Base-by-base conservation (phyloP, 1,140 invertebrate genomes). In the Leptinotarsa texana region DNA sequence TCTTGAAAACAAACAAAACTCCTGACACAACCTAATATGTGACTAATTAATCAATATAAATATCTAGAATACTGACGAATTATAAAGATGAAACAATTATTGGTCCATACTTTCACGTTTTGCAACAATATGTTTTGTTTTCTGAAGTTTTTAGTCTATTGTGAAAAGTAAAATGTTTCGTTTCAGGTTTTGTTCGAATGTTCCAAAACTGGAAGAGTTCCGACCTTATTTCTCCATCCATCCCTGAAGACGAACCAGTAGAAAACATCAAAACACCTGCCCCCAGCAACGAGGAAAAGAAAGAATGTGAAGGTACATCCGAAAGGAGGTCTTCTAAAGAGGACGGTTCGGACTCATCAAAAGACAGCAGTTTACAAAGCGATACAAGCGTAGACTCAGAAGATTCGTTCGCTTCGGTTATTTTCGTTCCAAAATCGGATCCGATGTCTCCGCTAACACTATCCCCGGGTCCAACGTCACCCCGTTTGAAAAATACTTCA, bases 351-450 rank as follows among this genome's bases (percentile, higher is more conserved):
- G 95, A 96, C 82, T 95, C 94, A 1, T 95, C 94, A 2, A 97
- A 96, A 86, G 94, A 96, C 82, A 95, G 93, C 82, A 96, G 95
- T 84, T 87, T 96, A 65, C 95, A 96, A 84, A 96, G 94, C 84
- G 95, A 97, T 80, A 96, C 95, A 0, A 96, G 95, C 85, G 92
- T 97, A 3, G 95, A 97, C 84, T 96, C 94, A 2, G 95, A 97
- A 85, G 95, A 97, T 80, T 95, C 94, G 85, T 95, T 96, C 83
- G 94, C 94, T 48, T 96, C 94, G 66, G 95, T 96, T 11, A 96
- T 96, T 81, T 96, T 92, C 82, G 92, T 96, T 78, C 94, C 94
- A 62, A 93, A 92, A 82, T 85, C 84, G 47, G 88, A 90, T 82
- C 88, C 89, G 13, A 84, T 89, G 80, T 89, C 89, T 65, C 88